These are phyloP conservation scores for Monoplex corrugatus DNA, from an alignment of 2,888 invertebrate species.

Conservation along the genomic window DNA sequence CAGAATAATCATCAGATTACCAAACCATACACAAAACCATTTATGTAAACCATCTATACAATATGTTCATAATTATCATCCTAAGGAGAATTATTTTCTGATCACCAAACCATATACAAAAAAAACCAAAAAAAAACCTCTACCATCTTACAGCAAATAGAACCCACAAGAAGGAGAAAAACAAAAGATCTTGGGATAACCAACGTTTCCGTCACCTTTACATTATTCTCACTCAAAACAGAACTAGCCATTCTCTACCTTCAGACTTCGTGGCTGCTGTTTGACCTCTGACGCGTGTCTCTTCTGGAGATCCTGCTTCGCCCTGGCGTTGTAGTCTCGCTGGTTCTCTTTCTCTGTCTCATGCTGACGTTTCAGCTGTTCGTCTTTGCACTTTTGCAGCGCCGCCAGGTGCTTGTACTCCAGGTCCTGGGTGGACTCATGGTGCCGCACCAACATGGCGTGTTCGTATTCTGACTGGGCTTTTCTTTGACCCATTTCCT, in stretches of 20 bases:
- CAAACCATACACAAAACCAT: too few relatives aligned
- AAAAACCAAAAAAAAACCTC: too few relatives aligned
- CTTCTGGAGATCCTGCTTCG: constrained; percentile 96
- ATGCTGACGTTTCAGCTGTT: constrained; percentile 93
- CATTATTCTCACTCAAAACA: too few relatives aligned
- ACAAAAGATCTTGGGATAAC: too few relatives aligned
- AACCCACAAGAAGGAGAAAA: too few relatives aligned
- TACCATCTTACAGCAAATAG: too few relatives aligned
- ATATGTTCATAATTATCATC: too few relatives aligned
- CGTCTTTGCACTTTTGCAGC: constrained; percentile 89
- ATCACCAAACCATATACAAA: too few relatives aligned
- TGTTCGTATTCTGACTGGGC: constrained; percentile 98
- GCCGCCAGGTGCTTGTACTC: constrained; percentile 97
- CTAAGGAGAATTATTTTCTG: too few relatives aligned
- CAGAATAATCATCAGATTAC: too few relatives aligned
- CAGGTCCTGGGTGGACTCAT: constrained; percentile 97
- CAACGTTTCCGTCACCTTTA: too few relatives aligned
- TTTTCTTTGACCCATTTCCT: constrained; percentile 97
- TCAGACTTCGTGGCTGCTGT: constrained; percentile 99
- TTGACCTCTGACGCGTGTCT: constrained; percentile 98
- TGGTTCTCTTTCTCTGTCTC: constrained; percentile 94
- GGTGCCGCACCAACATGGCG: constrained; percentile 95
- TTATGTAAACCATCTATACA: too few relatives aligned
- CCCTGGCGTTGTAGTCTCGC: constrained; percentile 94
- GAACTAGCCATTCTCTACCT: constrained; percentile 88